Base-by-base conservation (phyloP, 2,113 vertebrate genomes). In the Paedocypris sp. region DNA sequence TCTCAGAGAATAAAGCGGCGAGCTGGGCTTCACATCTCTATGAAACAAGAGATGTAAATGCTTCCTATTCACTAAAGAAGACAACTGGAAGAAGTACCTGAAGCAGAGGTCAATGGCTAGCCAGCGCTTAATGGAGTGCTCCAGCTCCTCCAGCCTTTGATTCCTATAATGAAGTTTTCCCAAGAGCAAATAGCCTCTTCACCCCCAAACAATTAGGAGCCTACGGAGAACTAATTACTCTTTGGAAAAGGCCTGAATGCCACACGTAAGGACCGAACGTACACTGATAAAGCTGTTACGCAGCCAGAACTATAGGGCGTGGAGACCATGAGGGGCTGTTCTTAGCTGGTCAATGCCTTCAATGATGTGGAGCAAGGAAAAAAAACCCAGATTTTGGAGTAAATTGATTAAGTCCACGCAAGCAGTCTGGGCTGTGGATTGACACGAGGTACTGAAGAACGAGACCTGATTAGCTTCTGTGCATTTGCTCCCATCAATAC, bases 171-270 rank as follows among this genome's bases (percentile, higher is more conserved):
- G 47, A 60, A 69, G 53, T 59, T 52, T 69, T 69, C 67, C 67
- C 53, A 41, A 59, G 41, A 32, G 60, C 60, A 69, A 62, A 62
- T 69, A 54, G 65, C 53, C 35, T 52, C 52, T 60, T 69, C 65
- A 65, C 65, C 67, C 62, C 57, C 46, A 64, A 69, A 61, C 69
- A 69, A 71, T 74, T 72, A 71, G 54, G 49, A 69, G 54, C 63
- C 66, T 63, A 50, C 54, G 70, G 66, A 69, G 62, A 33, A 60
- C 60, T 62, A 74, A 74, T 74, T 74, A 71, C 25, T 26, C 47
- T 54, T 60, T 48, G 50, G 42, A 45, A 35, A 54, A 33, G 32
- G 4, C 49, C 53, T 36, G 63, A 67, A 26, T 46, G 32, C n/a
- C n/a, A n/a, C n/a, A n/a, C n/a, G n/a, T n/a, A n/a, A n/a, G n/a